Conservation (phyloP, 2,113 vertebrate genomes). For the Vulpes vulpes region DNA sequence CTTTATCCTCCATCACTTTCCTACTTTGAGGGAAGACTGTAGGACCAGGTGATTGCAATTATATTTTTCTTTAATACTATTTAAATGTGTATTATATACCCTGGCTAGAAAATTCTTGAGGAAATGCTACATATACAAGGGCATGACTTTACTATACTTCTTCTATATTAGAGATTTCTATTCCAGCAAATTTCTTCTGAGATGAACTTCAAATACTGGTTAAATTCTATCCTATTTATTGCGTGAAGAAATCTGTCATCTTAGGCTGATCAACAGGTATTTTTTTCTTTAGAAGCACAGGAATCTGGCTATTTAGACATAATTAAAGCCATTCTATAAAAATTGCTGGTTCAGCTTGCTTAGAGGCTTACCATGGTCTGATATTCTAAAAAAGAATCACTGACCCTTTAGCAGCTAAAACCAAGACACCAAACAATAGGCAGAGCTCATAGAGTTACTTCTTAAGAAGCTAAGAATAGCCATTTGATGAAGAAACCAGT, state of each 20-base stretch:
- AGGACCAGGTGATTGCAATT: neutral
- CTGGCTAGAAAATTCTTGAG: neutral
- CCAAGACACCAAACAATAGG: neutral
- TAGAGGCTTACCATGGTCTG: neutral
- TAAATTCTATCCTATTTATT: neutral
- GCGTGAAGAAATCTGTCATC: neutral
- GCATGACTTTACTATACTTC: neutral
- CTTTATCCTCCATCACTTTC: neutral
- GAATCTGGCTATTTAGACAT: neutral
- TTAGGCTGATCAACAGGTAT: neutral
- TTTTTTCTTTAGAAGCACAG: neutral
- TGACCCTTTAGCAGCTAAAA: neutral
- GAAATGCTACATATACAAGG: neutral
- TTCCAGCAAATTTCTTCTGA: neutral
- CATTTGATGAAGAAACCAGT: neutral
- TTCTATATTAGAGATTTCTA: constrained; percentile 30
- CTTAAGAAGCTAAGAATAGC: neutral
- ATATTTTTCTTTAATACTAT: neutral
- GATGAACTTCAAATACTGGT: neutral
- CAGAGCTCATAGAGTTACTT: neutral
- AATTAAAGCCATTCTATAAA: neutral
- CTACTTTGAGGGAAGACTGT: neutral
- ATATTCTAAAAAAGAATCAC: neutral
- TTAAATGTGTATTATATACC: neutral
- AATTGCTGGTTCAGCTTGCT: neutral